Evolutionary conservation across 1,140 invertebrate genomes (phyloP).

Genomic region (Lethrus apterus): DNA sequence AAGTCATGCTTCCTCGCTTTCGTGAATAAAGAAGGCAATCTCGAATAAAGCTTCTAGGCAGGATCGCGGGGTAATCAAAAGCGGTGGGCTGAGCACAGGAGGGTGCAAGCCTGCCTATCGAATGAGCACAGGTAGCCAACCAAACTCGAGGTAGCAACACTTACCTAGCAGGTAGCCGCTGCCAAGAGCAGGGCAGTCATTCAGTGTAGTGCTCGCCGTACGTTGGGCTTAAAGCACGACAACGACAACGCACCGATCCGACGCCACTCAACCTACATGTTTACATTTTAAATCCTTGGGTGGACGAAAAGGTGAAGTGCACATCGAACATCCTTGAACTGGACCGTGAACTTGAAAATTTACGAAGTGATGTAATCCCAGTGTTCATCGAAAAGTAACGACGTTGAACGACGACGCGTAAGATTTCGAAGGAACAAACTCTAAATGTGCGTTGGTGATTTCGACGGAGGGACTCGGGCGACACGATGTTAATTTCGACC

Average conservation of each 20-base stretch:
- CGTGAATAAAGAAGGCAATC: neutral
- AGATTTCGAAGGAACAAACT: too few relatives aligned
- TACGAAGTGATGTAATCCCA: too few relatives aligned
- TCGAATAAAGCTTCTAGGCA: slow-evolving; percentile 15
- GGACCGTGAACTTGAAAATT: slow-evolving; percentile 11
- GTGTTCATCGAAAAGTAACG: too few relatives aligned
- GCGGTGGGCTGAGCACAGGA: slow-evolving; percentile 36
- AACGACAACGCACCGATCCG: slow-evolving; percentile 9
- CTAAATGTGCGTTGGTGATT: too few relatives aligned
- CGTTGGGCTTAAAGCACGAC: slow-evolving; percentile 35
- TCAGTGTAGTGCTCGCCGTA: slow-evolving; percentile 39
- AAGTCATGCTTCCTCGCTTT: slow-evolving; percentile 2
- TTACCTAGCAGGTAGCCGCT: slow-evolving; percentile 38
- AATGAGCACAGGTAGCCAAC: slow-evolving; percentile 38
- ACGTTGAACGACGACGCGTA: too few relatives aligned
- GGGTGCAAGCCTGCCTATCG: slow-evolving; percentile 38
- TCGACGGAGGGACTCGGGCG: too few relatives aligned
- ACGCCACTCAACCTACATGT: too few relatives aligned
- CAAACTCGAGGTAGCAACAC: slow-evolving; percentile 33
- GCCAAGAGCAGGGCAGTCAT: slow-evolving; percentile 35
- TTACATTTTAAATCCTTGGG: slow-evolving; percentile 7
- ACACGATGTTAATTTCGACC: slow-evolving; percentile 39
- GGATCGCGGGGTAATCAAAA: slow-evolving; percentile 30
- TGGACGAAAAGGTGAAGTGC: slow-evolving; percentile 9
- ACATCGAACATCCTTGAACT: slow-evolving; percentile 8